These are phyloP conservation scores for Aythya fuligula DNA, from an alignment of 2,797 vertebrate genomes.

Conservation along the genomic window DNA sequence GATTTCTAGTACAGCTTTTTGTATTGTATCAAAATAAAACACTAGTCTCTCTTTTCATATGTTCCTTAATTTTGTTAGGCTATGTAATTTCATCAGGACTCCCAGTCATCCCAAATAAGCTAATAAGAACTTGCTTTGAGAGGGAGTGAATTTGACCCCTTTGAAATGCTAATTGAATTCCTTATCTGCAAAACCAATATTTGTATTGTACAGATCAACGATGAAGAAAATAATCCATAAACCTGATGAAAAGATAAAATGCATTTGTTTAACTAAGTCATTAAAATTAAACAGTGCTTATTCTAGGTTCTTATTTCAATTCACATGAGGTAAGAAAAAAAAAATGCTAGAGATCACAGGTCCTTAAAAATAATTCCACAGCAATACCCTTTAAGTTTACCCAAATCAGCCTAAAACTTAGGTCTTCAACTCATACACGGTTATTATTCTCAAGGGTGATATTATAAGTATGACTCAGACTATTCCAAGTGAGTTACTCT, in stretches of 20 bases:
- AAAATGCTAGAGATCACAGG: conserved; percentile 5
- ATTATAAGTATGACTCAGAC: not conserved
- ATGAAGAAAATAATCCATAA: conserved; percentile 62
- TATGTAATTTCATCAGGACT: not conserved
- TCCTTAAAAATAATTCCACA: not conserved
- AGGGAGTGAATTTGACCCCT: conserved; percentile 62
- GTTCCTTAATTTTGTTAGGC: not conserved
- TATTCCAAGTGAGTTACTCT: not conserved
- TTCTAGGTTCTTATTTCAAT: conserved; percentile 15
- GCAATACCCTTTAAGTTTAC: not conserved
- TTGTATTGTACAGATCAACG: conserved; percentile 52
- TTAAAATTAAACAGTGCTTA: conserved; percentile 64
- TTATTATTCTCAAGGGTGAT: not conserved
- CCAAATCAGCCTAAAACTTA: not conserved
- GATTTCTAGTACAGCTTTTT: not conserved
- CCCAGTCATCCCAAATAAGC: conserved; percentile 36
- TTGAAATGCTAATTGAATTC: conserved; percentile 79
- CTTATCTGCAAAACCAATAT: conserved; percentile 75
- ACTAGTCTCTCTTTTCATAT: not conserved
- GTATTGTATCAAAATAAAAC: not conserved
- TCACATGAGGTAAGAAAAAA: not conserved
- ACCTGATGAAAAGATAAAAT: conserved; percentile 70
- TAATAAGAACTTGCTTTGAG: conserved; percentile 31
- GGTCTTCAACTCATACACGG: not conserved
- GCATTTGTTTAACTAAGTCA: conserved; percentile 55